A percentile compares a stretch with the other conserved stretches of the same genome.
phyloP scores from a whole-genome alignment of 92 coral and sea anemone species.

The Zoanthus sansibaricus region DNA sequence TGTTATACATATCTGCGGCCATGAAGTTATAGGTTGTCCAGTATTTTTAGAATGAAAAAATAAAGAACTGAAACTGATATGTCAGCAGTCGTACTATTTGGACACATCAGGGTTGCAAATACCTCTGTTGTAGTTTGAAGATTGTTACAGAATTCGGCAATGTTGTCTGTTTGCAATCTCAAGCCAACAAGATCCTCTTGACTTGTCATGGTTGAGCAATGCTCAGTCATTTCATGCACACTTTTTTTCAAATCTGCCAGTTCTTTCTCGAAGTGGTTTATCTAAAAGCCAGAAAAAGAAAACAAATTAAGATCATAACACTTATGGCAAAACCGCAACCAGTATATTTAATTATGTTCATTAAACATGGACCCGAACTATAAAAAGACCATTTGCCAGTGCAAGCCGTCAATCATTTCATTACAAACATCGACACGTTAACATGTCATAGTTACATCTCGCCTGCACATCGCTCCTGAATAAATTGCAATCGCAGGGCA shows the following conservation, averaged over 20 bases:
- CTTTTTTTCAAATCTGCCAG: slow-evolving; percentile 57
- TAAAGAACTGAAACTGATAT: not conserved
- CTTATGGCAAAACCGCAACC: not conserved
- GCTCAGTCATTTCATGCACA: slow-evolving; percentile 55
- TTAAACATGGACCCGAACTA: too few species aligned
- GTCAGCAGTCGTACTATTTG: not conserved
- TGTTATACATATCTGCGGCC: too few species aligned
- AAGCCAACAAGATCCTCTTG: slow-evolving; percentile 31
- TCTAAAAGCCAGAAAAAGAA: slow-evolving; percentile 50
- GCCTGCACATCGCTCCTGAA: too few species aligned
- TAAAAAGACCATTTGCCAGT: too few species aligned
- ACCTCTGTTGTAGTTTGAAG: slow-evolving; percentile 55
- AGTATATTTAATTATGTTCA: not conserved
- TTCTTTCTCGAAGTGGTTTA: slow-evolving; percentile 71
- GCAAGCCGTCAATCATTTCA: too few species aligned
- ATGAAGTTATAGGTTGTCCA: too few species aligned
- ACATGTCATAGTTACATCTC: too few species aligned
- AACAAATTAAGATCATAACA: not conserved
- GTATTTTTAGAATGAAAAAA: too few species aligned
- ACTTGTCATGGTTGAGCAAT: slow-evolving; percentile 40
- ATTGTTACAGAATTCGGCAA: slow-evolving; percentile 37
- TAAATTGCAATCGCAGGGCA: too few species aligned
- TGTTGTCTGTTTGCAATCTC: slow-evolving; percentile 37
- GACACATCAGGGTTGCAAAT: not conserved
- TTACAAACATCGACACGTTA: too few species aligned